Base-by-base conservation (phyloP, 1,140 invertebrate genomes). In the Caenorhabditis latens region DNA sequence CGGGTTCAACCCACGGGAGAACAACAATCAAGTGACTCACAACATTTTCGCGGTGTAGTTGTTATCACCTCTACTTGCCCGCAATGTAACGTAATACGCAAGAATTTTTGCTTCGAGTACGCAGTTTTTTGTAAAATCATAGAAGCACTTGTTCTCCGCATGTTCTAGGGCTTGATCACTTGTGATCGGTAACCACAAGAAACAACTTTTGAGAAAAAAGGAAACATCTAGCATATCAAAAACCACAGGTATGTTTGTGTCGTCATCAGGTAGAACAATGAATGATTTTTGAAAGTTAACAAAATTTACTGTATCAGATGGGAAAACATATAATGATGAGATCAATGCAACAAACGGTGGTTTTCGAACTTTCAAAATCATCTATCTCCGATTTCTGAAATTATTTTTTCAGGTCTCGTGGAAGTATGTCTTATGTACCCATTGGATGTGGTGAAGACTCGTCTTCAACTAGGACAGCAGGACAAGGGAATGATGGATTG, bases 371-470 rank as follows among this genome's bases (percentile, higher is more conserved):
- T 43, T 19, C 21, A 32, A 83, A 40, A 61, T 11, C 16, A 19
- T 21, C 48, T 55, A 21, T 32, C 21, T n/a, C 32, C 63, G 79
- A 46, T 85, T 88, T 43, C 32, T 83, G 24, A n/a, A 53, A 86
- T 21, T 53, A 63, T n/a, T 86, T 14, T 61, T 89, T 79, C 87
- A 94, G 94, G 94, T 40, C 97, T 98, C 93, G 95, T 97, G 19
- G 97, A 98, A 94, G 96, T 97, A 75, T 97, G 96, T 91, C 95
- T 98, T 85, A 98, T 98, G 97, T 96, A 98, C 94, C 97, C 97
- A 3, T 94, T 98, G 91, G 97, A 98, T 93, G 93, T 98, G 84
- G 95, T 98, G 0, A 98, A 98, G 94, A 98, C 96, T 8, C 94
- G 96, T 85, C 95, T 96, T 89, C 96, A 97, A 93, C 94, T 96